These are phyloP conservation scores for Dione juno DNA, from an alignment of 2,888 invertebrate species.

Conservation along the genomic window DNA sequence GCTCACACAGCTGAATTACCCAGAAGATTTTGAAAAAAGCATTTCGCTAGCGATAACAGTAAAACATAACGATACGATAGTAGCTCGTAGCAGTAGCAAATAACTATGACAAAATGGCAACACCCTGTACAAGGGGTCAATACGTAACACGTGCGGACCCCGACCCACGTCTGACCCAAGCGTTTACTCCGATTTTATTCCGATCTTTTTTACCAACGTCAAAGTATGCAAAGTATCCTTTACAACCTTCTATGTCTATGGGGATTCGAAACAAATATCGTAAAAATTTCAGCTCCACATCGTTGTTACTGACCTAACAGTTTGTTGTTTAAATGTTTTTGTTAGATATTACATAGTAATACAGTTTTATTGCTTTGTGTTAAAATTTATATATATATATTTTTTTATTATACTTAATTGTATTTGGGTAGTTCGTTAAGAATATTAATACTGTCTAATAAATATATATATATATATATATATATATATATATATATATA, in stretches of 20 bases:
- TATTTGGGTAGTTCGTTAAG: too few species aligned
- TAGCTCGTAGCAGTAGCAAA: constrained; percentile 2
- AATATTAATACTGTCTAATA: too few species aligned
- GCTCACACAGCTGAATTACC: neutral
- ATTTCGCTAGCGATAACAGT: constrained; percentile 2
- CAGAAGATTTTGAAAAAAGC: neutral
- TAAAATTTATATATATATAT: neutral
- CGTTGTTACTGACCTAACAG: constrained; percentile 3
- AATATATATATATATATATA: too few species aligned
- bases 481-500: too few species aligned
- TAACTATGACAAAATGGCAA: constrained; percentile 23
- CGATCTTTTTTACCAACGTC: constrained; percentile 26
- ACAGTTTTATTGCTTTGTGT: constrained; percentile 3
- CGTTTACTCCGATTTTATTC: constrained; percentile 30
- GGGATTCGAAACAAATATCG: constrained; percentile 18
- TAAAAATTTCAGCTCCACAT: constrained; percentile 9
- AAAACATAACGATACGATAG: constrained; percentile 13
- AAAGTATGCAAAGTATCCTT: constrained; percentile 36
- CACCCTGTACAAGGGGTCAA: constrained; percentile 34
- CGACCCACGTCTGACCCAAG: constrained; percentile 36
- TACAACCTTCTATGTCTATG: constrained; percentile 17
- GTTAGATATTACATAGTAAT: neutral
- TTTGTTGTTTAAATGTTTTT: constrained; percentile 6
- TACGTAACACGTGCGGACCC: constrained; percentile 38
- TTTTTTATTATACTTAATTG: too few species aligned